Conservation (phyloP, 2,888 invertebrate genomes). For the Drosophila rubida region DNA sequence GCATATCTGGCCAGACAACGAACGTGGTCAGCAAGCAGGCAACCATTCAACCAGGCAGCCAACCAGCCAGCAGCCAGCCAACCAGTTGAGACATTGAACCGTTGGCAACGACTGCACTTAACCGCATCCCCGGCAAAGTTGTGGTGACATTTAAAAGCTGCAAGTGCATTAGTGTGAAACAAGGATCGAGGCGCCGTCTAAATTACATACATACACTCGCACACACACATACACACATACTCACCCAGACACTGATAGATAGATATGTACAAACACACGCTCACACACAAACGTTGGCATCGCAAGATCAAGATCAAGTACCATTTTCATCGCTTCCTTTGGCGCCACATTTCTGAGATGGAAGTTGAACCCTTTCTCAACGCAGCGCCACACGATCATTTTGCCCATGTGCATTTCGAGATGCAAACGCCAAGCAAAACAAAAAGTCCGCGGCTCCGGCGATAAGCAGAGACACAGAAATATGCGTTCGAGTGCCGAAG, state of each 20-base stretch:
- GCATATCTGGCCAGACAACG: slow-evolving; percentile 32
- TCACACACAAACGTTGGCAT: slow-evolving; percentile 33
- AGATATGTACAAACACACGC: background rate
- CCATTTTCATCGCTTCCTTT: slow-evolving; percentile 75
- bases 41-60: slow-evolving; percentile 4
- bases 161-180: slow-evolving; percentile 82
- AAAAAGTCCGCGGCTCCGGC: slow-evolving; percentile 68
- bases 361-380: slow-evolving; percentile 55
- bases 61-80: slow-evolving; percentile 8
- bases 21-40: background rate
- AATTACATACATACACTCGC: slow-evolving; percentile 70
- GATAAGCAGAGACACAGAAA: slow-evolving; percentile 74
- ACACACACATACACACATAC: slow-evolving; percentile 33
- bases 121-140: slow-evolving; percentile 14
- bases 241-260: slow-evolving; percentile 16
- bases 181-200: slow-evolving; percentile 83
- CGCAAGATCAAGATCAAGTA: slow-evolving; percentile 71
- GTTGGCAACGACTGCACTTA: slow-evolving; percentile 45
- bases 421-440: slow-evolving; percentile 63
- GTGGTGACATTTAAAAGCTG: slow-evolving; percentile 78
- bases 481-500: slow-evolving; percentile 59
- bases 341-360: slow-evolving; percentile 74
- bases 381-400: slow-evolving; percentile 42
- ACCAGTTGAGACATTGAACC: slow-evolving; percentile 7
- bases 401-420: slow-evolving; percentile 60